These are phyloP conservation scores for Homalodisca vitripennis DNA, from an alignment of 1,140 invertebrate genomes.

Conservation along the genomic window DNA sequence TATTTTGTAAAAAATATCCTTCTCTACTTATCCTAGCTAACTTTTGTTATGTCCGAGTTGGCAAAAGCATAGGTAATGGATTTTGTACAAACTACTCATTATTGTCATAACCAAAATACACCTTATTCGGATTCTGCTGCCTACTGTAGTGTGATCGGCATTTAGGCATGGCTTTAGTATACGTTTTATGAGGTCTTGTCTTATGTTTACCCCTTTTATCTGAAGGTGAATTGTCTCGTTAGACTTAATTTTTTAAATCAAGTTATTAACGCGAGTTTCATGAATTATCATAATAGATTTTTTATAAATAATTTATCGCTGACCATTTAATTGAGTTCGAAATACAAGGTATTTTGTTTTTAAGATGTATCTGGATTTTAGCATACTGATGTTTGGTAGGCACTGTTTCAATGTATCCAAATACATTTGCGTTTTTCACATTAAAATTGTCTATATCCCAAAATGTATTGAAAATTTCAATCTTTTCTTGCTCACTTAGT, in stretches of 20 bases:
- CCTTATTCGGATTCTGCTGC: too few relatives aligned
- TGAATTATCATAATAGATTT: background rate
- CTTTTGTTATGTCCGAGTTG: background rate
- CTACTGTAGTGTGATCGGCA: background rate
- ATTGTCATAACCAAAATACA: background rate
- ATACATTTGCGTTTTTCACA: background rate
- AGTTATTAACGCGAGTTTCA: background rate
- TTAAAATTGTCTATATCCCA: conserved; percentile 3
- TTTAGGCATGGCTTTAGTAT: background rate
- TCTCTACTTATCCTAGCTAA: conserved; percentile 23
- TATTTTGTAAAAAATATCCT: conserved; percentile 31
- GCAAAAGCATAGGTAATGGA: background rate
- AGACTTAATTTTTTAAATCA: background rate
- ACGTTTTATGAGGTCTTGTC: background rate
- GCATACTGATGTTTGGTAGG: background rate
- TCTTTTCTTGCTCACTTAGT: background rate
- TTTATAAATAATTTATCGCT: background rate
- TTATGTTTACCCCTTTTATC: conserved; percentile 8
- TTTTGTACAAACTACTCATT: background rate
- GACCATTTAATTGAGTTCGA: background rate
- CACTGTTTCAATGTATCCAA: background rate
- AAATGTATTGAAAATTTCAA: background rate
- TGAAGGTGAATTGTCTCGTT: background rate
- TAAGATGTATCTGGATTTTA: background rate
- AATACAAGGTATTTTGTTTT: background rate